Evolutionary conservation across 2,797 vertebrate genomes (phyloP).

Genomic region (Ataeniobius toweri): DNA sequence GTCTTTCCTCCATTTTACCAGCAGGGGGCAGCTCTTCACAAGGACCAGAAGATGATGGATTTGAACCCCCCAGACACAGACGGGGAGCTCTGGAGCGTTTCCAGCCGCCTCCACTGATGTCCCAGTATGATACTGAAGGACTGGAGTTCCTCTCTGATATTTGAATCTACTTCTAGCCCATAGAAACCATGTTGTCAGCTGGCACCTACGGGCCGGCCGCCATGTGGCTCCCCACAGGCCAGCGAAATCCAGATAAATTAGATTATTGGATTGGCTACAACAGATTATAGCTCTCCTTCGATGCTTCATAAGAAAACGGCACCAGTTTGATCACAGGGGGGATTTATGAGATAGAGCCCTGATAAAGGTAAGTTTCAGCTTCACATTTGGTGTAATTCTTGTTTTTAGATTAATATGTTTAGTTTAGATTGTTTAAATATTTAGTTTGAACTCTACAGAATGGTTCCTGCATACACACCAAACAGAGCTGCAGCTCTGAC

Average conservation of each 20-base stretch:
- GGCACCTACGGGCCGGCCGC: conserved; percentile 9
- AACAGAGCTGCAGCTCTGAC: neutral
- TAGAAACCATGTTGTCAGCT: neutral
- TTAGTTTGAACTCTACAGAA: neutral
- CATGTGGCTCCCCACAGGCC: conserved; percentile 47
- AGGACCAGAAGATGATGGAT: conserved; percentile 14
- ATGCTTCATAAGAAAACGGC: conserved; percentile 55
- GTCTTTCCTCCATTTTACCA: neutral
- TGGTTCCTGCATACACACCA: neutral
- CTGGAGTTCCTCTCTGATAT: neutral
- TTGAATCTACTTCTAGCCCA: neutral
- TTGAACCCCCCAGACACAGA: conserved; percentile 7
- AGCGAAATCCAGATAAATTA: conserved; percentile 73
- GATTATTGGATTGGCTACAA: conserved; percentile 82
- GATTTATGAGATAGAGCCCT: conserved; percentile 23
- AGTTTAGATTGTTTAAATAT: neutral
- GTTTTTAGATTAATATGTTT: neutral
- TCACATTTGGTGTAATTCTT: neutral
- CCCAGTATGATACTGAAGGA: neutral
- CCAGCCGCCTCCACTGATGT: neutral
- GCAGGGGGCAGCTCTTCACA: conserved; percentile 1
- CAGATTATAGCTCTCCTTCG: conserved; percentile 77
- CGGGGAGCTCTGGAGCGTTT: conserved; percentile 1
- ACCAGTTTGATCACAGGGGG: conserved; percentile 36
- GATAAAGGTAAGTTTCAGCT: conserved; percentile 64